A percentile compares a stretch with the other conserved stretches of the same genome.
Evolutionary conservation across 2,888 invertebrate species (phyloP).

Genomic region (Morpho helenor): DNA sequence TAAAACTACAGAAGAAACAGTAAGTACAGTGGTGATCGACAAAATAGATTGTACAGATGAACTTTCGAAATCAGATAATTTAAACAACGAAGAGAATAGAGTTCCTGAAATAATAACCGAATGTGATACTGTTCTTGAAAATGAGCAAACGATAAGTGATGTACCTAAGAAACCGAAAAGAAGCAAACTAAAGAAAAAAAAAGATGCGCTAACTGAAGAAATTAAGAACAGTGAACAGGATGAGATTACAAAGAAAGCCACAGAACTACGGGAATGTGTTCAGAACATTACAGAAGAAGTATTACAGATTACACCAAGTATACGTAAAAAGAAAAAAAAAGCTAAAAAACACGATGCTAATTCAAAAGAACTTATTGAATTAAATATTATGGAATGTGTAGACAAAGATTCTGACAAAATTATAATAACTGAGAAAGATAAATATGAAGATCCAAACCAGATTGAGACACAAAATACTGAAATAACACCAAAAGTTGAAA

Average conservation of each 20-base stretch:
- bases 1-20: constrained; percentile 35
- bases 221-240: constrained; percentile 21
- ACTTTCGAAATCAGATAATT: constrained; percentile 17
- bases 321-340: constrained; percentile 65
- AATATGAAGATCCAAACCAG: constrained; percentile 15
- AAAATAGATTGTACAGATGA: constrained; percentile 10
- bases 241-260: background rate
- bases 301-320: constrained; percentile 37
- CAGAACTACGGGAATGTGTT: background rate
- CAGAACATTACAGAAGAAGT: constrained; percentile 11
- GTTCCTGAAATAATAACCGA: constrained; percentile 2
- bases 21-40: constrained; percentile 20
- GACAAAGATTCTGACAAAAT: constrained; percentile 17
- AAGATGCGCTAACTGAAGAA: constrained; percentile 27
- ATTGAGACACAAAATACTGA: constrained; percentile 14
- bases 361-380: constrained; percentile 18
- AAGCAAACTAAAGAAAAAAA: constrained; percentile 66
- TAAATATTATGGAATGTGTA: constrained; percentile 13
- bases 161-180: constrained; percentile 71
- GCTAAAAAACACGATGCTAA: constrained; percentile 40
- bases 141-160: constrained; percentile 18
- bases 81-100: constrained; percentile 10
- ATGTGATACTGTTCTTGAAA: constrained; percentile 6
- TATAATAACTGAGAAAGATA: background rate
- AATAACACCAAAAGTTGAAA: constrained; percentile 34